Evolutionary conservation across 2,888 invertebrate genomes (phyloP).

Genomic region (Gibbula magus): DNA sequence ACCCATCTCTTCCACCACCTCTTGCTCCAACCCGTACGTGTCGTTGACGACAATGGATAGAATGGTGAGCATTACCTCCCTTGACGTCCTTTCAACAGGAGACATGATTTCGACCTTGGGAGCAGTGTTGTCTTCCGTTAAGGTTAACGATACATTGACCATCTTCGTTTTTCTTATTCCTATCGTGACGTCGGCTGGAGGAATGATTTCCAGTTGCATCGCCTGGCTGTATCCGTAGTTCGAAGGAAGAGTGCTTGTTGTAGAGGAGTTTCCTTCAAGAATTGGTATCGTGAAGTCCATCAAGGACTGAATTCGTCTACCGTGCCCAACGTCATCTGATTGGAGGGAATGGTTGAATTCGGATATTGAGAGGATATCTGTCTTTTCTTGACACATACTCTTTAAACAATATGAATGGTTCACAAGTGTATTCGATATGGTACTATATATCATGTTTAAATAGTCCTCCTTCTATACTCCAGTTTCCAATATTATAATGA

Average conservation of each 20-base stretch:
- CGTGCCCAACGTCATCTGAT: constrained; percentile 3
- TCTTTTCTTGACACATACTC: too few relatives aligned
- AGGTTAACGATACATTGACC: neutral
- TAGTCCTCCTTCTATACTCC: too few relatives aligned
- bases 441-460: too few relatives aligned
- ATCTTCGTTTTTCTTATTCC: neutral
- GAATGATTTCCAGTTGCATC: neutral
- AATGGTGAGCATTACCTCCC: constrained; percentile 9
- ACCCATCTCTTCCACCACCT: neutral
- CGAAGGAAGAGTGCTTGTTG: neutral
- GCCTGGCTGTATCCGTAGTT: neutral
- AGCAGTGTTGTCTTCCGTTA: neutral
- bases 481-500: too few relatives aligned
- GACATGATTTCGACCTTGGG: constrained; percentile 17
- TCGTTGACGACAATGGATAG: neutral
- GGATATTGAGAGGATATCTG: too few relatives aligned
- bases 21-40: neutral
- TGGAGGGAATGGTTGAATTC: neutral
- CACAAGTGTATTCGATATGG: too few relatives aligned
- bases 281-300: neutral
- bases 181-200: neutral
- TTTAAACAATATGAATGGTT: too few relatives aligned
- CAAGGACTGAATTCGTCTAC: neutral
- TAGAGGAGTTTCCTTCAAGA: neutral
- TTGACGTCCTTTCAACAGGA: constrained; percentile 10